Base-by-base conservation (phyloP, 2,888 invertebrate genomes). In the Bimastos eiseni region DNA sequence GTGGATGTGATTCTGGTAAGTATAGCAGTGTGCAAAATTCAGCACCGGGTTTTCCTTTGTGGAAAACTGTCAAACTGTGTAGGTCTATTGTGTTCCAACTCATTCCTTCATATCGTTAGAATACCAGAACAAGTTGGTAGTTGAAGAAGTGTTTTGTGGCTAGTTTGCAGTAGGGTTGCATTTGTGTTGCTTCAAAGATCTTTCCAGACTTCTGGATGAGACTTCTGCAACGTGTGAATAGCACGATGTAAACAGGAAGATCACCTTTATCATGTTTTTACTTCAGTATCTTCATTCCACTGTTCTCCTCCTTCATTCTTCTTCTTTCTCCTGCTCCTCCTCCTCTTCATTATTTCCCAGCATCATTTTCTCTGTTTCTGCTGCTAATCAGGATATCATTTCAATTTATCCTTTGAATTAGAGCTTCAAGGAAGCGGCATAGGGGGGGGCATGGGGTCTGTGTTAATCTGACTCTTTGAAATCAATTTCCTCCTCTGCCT, bases 351-450 rank as follows among this genome's bases (percentile, higher is more conserved):
- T n/a, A 70, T 70, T n/a, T n/a, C n/a, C n/a, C 30, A 70, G 30
- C 30, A 21, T 49, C 1, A 6, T 21, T 49, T n/a, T 70, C 13
- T 70, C 70, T 70, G 8, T n/a, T n/a, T 70, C 11, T 70, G 5
- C n/a, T 70, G 70, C 70, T 70, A n/a, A 70, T 70, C 70, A 70
- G 70, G 70, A 70, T 70, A 70, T 70, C 70, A n/a, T 30, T n/a
- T 70, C 70, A 4, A 70, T 1, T 70, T n/a, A 70, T 70, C 30
- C 70, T 70, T 30, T n/a, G 70, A 70, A 70, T n/a, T 70, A 70
- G 70, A 70, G 70, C 70, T 17, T 8, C 70, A 70, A n/a, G 8
- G 11, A n/a, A 70, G n/a, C 49, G 17, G 30, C n/a, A 2, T n/a
- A 0, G 0, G 30, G 70, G 6, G 41, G 41, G 41, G 41, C 15